These are phyloP conservation scores for Digitonthophagus gazella DNA, from an alignment of 2,888 invertebrate genomes.

Conservation along the genomic window DNA sequence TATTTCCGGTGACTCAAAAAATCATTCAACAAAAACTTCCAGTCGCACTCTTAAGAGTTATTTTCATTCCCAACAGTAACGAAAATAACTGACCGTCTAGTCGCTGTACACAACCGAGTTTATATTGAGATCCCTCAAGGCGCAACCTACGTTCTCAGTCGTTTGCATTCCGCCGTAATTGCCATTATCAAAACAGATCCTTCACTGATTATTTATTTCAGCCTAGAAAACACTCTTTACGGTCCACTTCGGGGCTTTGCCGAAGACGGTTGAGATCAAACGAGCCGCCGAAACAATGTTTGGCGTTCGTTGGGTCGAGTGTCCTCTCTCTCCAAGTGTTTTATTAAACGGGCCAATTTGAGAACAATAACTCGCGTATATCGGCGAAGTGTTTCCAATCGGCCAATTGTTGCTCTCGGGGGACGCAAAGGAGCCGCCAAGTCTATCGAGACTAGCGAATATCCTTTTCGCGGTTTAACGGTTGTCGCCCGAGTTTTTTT, in stretches of 20 bases:
- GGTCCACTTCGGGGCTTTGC: too few species aligned
- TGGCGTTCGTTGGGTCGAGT: background rate
- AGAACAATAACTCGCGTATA: constrained; percentile 20
- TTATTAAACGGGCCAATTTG: background rate
- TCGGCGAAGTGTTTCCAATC: constrained; percentile 25
- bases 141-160: background rate
- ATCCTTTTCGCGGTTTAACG: too few species aligned
- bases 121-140: background rate
- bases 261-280: background rate
- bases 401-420: background rate
- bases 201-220: background rate
- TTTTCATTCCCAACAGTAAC: background rate
- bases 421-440: background rate
- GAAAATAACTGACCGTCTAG: background rate
- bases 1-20: too few species aligned
- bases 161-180: background rate
- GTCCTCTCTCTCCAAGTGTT: background rate
- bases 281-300: background rate
- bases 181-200: background rate
- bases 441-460: background rate
- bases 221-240: background rate
- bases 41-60: background rate
- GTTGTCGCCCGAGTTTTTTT: too few species aligned
- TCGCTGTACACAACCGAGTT: background rate
- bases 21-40: too few species aligned